Evolutionary conservation across 1,140 invertebrate species (phyloP).

Genomic region (Delia radicum): DNA sequence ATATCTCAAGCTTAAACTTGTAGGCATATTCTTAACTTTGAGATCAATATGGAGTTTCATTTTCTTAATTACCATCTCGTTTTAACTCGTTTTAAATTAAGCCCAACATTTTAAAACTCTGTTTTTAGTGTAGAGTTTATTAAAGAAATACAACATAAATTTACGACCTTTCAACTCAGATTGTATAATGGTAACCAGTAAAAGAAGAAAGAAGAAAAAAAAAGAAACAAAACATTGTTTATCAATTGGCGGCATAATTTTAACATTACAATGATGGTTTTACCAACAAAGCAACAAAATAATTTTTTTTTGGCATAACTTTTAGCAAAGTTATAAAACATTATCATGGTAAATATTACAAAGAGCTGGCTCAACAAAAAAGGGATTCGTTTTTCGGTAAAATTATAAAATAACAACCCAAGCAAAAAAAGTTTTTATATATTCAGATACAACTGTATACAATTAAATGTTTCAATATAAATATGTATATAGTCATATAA

Average conservation of each 20-base stretch:
- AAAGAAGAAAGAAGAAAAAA: not conserved
- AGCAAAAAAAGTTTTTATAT: not conserved
- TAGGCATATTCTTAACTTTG: too few relatives aligned
- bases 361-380: not conserved
- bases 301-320: not conserved
- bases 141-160: not conserved
- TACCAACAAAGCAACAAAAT: slow-evolving; percentile 3
- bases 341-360: not conserved
- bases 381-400: slow-evolving; percentile 1
- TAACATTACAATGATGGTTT: not conserved
- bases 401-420: not conserved
- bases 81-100: too few relatives aligned
- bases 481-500: too few relatives aligned
- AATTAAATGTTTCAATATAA: too few relatives aligned
- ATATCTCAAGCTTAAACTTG: too few relatives aligned
- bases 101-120: too few relatives aligned
- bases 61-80: too few relatives aligned
- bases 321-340: not conserved
- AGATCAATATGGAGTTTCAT: too few relatives aligned
- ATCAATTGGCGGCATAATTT: not conserved
- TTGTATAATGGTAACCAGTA: not conserved
- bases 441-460: too few relatives aligned
- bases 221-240: not conserved
- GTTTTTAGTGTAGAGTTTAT: too few relatives aligned
- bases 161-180: not conserved